A percentile compares a stretch with the other conserved stretches of the same genome.
Evolutionary conservation across 1,140 invertebrate species (phyloP).

Genomic region (Zaprionus vittiger): DNA sequence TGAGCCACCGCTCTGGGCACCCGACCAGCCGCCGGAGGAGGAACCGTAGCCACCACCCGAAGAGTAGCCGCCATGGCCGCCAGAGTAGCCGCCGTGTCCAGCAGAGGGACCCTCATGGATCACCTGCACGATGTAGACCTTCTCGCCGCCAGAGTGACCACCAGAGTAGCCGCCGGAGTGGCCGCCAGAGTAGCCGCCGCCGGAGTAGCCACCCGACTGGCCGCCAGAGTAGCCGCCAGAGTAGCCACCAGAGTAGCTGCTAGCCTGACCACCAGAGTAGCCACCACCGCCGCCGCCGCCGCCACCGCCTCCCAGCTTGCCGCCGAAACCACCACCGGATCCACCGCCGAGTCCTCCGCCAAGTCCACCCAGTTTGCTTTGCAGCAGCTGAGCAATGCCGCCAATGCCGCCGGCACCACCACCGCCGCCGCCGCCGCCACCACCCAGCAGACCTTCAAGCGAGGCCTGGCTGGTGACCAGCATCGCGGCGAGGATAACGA

Average conservation of each 20-base stretch:
- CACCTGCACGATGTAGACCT: conserved; percentile 67
- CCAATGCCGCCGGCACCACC: conserved; percentile 44
- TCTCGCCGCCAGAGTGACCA: conserved; percentile 50
- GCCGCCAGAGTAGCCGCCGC: conserved; percentile 37
- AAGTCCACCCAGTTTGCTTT: conserved; percentile 60
- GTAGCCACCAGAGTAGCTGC: conserved; percentile 36
- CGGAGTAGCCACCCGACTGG: conserved; percentile 27
- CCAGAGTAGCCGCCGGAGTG: conserved; percentile 42
- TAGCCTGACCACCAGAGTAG: conserved; percentile 17
- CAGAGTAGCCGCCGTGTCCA: conserved; percentile 45
- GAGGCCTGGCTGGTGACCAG: conserved; percentile 61
- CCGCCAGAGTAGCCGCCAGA: conserved; percentile 36
- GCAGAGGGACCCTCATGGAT: conserved; percentile 40
- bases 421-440: conserved; percentile 60
- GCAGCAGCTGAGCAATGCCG: conserved; percentile 60
- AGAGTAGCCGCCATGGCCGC: conserved; percentile 21
- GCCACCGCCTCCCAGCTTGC: conserved; percentile 37
- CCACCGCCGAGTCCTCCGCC: conserved; percentile 31
- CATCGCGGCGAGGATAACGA: conserved; percentile 67
- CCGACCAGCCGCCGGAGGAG: conserved; percentile 46
- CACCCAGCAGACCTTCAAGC: conserved; percentile 63
- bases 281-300: conserved; percentile 51
- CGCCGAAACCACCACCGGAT: conserved; percentile 24
- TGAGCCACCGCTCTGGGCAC: conserved; percentile 24
- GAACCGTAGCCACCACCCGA: conserved; percentile 47